Percentiles rank a stretch among this genome's conserved stretches.
These are phyloP conservation scores for Salvelinus sp. DNA, from an alignment of 2,113 vertebrate species.

Conservation along the genomic window DNA sequence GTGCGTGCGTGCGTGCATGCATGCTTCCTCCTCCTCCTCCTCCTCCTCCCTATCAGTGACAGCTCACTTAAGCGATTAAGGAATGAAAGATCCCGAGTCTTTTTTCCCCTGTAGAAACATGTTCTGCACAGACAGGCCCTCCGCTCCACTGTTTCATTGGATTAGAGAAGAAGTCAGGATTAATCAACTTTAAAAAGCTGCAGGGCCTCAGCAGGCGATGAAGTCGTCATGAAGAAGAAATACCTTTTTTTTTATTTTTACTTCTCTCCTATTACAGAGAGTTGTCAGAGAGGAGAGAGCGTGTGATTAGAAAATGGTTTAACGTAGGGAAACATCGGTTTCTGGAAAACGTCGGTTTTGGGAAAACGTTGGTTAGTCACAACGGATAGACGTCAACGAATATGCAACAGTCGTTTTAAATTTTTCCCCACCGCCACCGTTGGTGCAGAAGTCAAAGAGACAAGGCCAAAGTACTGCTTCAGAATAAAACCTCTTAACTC, in stretches of 20 bases:
- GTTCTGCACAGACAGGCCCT: constrained; percentile 67
- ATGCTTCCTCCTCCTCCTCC: constrained; percentile 20
- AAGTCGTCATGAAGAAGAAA: constrained; percentile 37
- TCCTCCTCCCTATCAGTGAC: constrained; percentile 47
- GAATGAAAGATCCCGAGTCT: constrained; percentile 68
- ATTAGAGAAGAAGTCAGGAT: constrained; percentile 63
- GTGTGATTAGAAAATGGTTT: constrained; percentile 38
- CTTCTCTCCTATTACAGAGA: constrained; percentile 27
- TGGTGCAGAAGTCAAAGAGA: background rate
- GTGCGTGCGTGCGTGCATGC: no score
- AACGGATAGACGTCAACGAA: constrained; percentile 52
- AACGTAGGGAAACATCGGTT: constrained; percentile 49
- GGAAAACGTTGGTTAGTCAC: constrained; percentile 42
- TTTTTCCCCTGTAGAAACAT: constrained; percentile 56
- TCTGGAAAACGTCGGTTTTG: background rate
- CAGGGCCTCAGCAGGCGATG: constrained; percentile 48
- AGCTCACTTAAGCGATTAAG: constrained; percentile 65
- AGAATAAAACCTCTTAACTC: background rate
- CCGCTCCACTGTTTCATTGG: constrained; percentile 65
- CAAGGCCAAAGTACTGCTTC: background rate
- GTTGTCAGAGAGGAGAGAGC: constrained; percentile 30
- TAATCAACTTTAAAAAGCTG: constrained; percentile 46
- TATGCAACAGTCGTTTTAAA: constrained; percentile 20
- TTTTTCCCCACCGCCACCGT: constrained; percentile 4
- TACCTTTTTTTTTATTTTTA: constrained; percentile 21